Base-by-base conservation (phyloP, 2,888 invertebrate species). In the Lacanobia wlatinum region DNA sequence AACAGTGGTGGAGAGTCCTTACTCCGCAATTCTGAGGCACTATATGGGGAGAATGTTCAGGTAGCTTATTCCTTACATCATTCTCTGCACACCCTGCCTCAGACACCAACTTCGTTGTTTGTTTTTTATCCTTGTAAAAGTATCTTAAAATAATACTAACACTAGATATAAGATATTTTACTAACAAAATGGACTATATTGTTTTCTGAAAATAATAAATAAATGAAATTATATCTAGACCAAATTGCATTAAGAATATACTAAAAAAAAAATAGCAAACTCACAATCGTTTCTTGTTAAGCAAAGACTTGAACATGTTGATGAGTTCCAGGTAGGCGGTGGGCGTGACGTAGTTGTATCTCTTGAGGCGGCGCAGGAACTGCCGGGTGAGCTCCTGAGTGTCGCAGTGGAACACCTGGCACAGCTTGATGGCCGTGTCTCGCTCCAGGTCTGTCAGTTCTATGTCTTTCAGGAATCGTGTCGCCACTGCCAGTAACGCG, bases 261-360 rank as follows among this genome's bases (percentile, higher is more conserved):
- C 1, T 50, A 9, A 50, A n/a, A 28, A 59, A 8, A 56, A 12
- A 23, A 5, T 6, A 1, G 8, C 21, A 21, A 18, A 96, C 97
- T 94, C 94, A 98, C 97, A 95, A 97, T 96, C 99, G 94, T 90
- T 98, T 99, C 76, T 97, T 97, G 38, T 93, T 96, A 12, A 99
- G 94, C 61, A 99, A 95, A 0, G 97, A 95, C 91, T 99, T 99
- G 88, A 99, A 99, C 50, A 98, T 99, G 88, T 97, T 98, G 82
- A 99, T 99, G 88, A 99, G 96, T 89, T 99, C 99, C 82, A 99
- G 95, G 90, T 99, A 99, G 0, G 99, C 99, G 0, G 99, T 99
- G 0, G 99, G 99, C 0, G 99, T 99, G 0, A 99, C 98, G 91
- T 99, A 99, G 90, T 98, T 98, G 86, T 97, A 97, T 80, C 99